A percentile compares a stretch with the other conserved stretches of the same genome.
These are phyloP conservation scores for Dermochelys coriacea DNA, from an alignment of 2,797 vertebrate species.

Conservation along the genomic window DNA sequence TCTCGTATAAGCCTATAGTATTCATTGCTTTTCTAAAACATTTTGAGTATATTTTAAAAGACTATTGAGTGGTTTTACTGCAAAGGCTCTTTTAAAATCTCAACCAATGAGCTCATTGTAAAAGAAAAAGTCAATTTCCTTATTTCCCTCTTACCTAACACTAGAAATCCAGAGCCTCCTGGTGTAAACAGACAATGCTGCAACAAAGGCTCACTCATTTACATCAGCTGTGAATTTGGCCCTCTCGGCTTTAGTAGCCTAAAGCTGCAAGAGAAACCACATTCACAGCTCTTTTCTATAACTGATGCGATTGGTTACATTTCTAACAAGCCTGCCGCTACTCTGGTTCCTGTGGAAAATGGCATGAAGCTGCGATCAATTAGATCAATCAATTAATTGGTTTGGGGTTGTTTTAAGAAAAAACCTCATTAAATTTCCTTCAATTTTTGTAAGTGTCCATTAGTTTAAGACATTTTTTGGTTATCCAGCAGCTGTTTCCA, in stretches of 20 bases:
- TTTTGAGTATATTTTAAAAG: background rate
- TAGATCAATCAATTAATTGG: background rate
- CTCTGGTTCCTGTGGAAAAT: slow-evolving; percentile 32
- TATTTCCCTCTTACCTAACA: background rate
- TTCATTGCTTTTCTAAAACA: background rate
- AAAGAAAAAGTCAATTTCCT: background rate
- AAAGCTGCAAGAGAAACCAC: background rate
- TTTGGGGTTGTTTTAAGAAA: background rate
- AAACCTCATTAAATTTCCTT: background rate
- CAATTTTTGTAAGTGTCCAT: background rate
- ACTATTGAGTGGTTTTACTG: background rate
- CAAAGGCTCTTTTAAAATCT: background rate
- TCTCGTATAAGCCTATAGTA: background rate
- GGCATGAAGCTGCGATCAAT: slow-evolving; percentile 14
- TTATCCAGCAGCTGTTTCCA: slow-evolving; percentile 48
- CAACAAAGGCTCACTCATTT: background rate
- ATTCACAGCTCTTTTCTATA: background rate
- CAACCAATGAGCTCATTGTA: background rate
- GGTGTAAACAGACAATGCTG: background rate
- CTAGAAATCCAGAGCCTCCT: background rate
- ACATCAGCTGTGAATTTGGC: background rate
- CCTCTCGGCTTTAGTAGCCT: background rate
- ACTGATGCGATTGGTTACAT: slow-evolving; percentile 39
- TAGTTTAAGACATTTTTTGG: background rate
- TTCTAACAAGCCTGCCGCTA: slow-evolving; percentile 40